Evolutionary conservation across 2,888 invertebrate genomes (phyloP), one percentile per base, ranked within the genome.

Genomic region (Galerucella calmariensis): DNA sequence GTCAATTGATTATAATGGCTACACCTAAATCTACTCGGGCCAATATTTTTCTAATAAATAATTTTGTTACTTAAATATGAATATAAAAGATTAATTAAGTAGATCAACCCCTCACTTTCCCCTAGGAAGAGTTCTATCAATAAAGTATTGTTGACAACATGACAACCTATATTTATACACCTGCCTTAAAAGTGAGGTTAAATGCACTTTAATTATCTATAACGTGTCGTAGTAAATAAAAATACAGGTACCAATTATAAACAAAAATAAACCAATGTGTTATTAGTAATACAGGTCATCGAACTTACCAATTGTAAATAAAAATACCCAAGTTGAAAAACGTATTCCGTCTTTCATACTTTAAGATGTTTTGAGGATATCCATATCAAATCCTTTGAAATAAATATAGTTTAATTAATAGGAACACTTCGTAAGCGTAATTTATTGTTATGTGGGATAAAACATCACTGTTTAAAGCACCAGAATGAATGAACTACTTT

Each of bases 301-400:
- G 69, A 70, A 81, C 82, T 81, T 77, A 82, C 82, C 82, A 77
- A 80, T 75, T 78, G 79, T 72, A 78, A 82, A 81, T 73, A 79
- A 81, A 82, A 82, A 81, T 79, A 82, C 80, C 82, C 82, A 82
- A 82, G 80, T 77, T 76, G 75, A 75, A 79, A 77, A 78, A 75
- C 75, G 65, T 56, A 71, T 27, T 53, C 27, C 48, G 70, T 62
- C 27, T 70, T 63, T 70, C 70, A 70, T 62, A 70, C 62, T 70
- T 70, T 53, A 70, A 53, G 63, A 46, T 65, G 44, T 65, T 65
- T 65, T 16, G 3, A 65, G 46, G 63, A 46, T 65, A 65, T 65
- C 63, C 63, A 65, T 65, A 16, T 46, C 63, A 65, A 65, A 65
- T 65, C 63, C 63, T 65, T 46, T 46, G 46, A 62, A 65, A 65